Evolutionary conservation across 2,797 vertebrate genomes (phyloP), one percentile per base, ranked within the genome.

Genomic region (Lacerta agilis): DNA sequence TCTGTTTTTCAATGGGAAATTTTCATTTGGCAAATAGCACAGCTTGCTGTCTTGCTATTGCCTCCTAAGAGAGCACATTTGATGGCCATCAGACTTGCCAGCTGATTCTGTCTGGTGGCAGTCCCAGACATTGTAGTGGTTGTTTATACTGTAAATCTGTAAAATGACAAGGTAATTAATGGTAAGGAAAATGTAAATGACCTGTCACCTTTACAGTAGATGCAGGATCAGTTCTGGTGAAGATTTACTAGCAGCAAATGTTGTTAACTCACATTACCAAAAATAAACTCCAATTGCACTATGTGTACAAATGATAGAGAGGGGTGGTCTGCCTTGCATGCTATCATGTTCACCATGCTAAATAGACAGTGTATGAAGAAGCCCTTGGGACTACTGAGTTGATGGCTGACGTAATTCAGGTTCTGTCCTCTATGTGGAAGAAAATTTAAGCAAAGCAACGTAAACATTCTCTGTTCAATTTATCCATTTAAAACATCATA

Each of bases 171-270:
- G 33, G 29, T 86, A 83, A 77, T 78, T 69, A 83, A 78, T n/a
- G 27, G 33, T 41, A 41, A 83, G 43, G 80, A 78, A 82, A 78
- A 88, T 78, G 27, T 71, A 77, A 79, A n/a, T n/a, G 43, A 78
- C 4, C 33, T 33, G 9, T 29, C 27, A 15, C 17, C 15, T 83
- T 87, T 79, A n/a, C 45, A 58, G 17, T 83, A 58, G 9, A 82
- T n/a, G 49, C 18, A 71, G 5, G 38, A 82, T 55, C 33, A 43
- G 25, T 49, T 80, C 15, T 41, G 64, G 4, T 72, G 38, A 55
- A 67, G 80, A 55, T 82, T 77, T 76, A 82, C 45, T 69, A 67
- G 43, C 15, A 77, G 41, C 61, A 87, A 77, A 55, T 55, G 80
- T 49, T 76, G 11, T 55, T 25, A 66, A 76, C 43, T 78, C 81